phyloP scores from a whole-genome alignment of 2,113 vertebrate genomes.

The Pheucticus melanocephalus region DNA sequence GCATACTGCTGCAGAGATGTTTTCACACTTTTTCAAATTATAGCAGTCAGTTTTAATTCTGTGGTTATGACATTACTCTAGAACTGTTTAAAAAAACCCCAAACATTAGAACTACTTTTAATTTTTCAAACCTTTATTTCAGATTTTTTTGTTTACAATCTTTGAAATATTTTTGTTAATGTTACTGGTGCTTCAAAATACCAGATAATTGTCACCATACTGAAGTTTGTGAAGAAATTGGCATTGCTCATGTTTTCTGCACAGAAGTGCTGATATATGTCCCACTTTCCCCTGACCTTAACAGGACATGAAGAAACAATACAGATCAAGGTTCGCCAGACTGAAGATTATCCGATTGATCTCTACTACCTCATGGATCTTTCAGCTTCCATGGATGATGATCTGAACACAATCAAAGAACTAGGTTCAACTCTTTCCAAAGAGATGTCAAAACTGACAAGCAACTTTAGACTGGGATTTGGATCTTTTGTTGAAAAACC shows the following conservation, averaged over 20 bases:
- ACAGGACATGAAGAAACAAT: conserved; percentile 85
- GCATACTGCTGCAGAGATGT: neutral
- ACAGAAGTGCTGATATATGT: neutral
- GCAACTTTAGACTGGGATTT: conserved; percentile 95
- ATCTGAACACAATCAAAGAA: conserved; percentile 88
- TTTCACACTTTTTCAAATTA: neutral
- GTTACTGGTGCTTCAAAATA: neutral
- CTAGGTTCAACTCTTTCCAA: conserved; percentile 89
- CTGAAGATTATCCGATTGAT: conserved; percentile 94
- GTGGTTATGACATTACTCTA: neutral
- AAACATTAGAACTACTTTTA: neutral
- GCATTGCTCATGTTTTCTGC: neutral
- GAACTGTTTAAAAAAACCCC: neutral
- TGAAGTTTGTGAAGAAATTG: neutral
- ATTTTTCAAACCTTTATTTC: neutral
- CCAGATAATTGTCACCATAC: neutral
- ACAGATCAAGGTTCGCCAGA: conserved; percentile 89
- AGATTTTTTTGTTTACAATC: neutral
- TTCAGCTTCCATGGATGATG: conserved; percentile 93
- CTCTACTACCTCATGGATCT: conserved; percentile 99
- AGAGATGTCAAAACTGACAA: conserved; percentile 93
- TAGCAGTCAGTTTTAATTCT: neutral
- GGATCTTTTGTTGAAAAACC: conserved; percentile 99
- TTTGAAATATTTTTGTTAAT: neutral
- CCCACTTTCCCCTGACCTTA: neutral